Evolutionary conservation across 2,797 vertebrate genomes (phyloP).

Genomic region (Peromyscus eremicus): DNA sequence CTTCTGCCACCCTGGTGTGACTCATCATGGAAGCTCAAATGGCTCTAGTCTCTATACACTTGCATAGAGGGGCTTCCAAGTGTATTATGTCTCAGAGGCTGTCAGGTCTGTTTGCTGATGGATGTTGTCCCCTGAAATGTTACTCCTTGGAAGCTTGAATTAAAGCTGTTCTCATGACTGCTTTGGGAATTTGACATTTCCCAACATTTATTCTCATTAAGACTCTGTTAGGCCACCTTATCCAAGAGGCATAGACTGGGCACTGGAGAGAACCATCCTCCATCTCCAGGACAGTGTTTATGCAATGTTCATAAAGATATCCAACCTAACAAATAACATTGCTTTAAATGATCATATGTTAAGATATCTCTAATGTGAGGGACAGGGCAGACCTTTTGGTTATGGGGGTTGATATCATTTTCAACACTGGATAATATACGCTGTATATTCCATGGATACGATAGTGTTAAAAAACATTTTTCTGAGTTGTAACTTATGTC

Average conservation of each 20-base stretch:
- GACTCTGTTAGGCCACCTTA: background rate
- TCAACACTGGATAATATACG: background rate
- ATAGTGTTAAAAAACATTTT: background rate
- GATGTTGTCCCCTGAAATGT: background rate
- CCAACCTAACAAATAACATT: constrained; percentile 24
- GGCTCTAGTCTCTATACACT: constrained; percentile 34
- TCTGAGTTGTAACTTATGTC: background rate
- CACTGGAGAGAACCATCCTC: background rate
- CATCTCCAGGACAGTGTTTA: background rate
- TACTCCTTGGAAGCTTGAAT: constrained; percentile 63
- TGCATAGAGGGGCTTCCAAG: background rate
- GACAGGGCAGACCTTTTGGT: constrained; percentile 12
- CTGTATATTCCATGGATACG: background rate
- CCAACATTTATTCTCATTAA: constrained; percentile 61
- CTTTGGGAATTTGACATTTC: constrained; percentile 56
- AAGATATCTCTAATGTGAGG: constrained; percentile 37
- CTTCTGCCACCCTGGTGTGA: constrained; percentile 52
- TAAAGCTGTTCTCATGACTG: constrained; percentile 23
- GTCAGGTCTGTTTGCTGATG: constrained; percentile 37
- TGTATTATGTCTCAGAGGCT: constrained; percentile 25
- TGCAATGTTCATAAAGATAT: background rate
- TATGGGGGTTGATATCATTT: background rate
- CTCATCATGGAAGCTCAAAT: constrained; percentile 7
- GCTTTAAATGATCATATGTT: constrained; percentile 47
- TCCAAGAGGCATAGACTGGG: background rate